Base-by-base conservation (phyloP, 2,797 vertebrate genomes). In the Lindbergichthys nudifrons region DNA sequence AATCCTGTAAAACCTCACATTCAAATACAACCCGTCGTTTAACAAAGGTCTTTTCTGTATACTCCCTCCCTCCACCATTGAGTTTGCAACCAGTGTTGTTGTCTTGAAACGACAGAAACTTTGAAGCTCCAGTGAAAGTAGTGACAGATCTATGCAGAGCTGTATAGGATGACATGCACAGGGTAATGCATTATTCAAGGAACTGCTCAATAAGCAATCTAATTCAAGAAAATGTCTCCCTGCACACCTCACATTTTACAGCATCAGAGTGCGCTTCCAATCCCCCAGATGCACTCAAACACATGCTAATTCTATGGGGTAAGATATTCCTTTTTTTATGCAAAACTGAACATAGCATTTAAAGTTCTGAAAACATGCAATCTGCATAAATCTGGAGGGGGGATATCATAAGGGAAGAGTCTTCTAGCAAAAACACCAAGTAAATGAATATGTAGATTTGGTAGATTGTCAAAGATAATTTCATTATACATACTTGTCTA, bases 121-220 rank as follows among this genome's bases (percentile, higher is more conserved):
- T 79, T 79, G 3, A 43, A 77, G 63, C 56, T 46, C n/a, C 23
- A 13, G 48, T 48, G 51, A 63, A 64, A 48, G 42, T 16, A 60
- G 60, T 79, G 74, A 51, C 78, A 63, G 45, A 54, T 62, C 26
- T 52, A 42, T 56, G 48, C 43, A 41, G 18, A 51, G 74, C 57
- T 60, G 39, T 59, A 56, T 10, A 41, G 51, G 36, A 48, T 41
- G 36, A 42, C 65, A 66, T 61, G 32, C 54, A 65, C 61, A 23
- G 58, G 42, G 7, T 77, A 51, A 87, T 85, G 79, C 72, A 86
- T 84, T 77, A 82, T 86, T 88, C 77, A 88, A 64, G 75, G 68
- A 64, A 54, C 52, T 61, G 57, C 66, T 77, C 70, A 51, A 77
- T 74, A 69, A 54, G 77, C 30, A 75, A 75, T 75, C 70, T 76